Conservation (phyloP, 2,888 invertebrate genomes). For the Pterobdella sp. region DNA sequence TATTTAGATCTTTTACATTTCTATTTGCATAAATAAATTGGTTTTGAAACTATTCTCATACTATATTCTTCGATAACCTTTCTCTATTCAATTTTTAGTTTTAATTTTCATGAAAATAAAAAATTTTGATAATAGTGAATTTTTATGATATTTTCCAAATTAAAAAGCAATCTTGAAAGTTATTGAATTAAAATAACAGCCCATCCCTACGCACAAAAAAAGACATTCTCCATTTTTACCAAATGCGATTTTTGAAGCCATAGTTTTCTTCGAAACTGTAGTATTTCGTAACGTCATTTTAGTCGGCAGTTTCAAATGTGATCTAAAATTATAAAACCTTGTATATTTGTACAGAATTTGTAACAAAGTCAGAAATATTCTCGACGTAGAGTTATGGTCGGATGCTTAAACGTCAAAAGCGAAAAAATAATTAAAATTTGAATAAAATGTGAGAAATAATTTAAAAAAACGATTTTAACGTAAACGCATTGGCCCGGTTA, state of each 20-base stretch:
- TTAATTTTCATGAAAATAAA: too few species aligned
- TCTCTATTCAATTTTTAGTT: too few species aligned
- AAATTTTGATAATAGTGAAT: too few species aligned
- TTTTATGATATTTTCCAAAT: too few species aligned
- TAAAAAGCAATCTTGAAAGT: too few species aligned
- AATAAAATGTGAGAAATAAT: background rate
- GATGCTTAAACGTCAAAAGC: background rate
- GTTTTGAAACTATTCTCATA: too few species aligned
- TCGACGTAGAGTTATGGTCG: background rate
- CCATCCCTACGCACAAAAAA: slow-evolving; percentile 6
- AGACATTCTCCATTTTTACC: slow-evolving; percentile 12
- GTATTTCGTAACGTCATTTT: background rate
- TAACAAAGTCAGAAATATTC: slow-evolving; percentile 3
- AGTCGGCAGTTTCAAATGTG: background rate
- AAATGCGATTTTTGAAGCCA: slow-evolving; percentile 9
- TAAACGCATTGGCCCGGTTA: background rate
- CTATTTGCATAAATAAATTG: too few species aligned
- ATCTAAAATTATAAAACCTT: background rate
- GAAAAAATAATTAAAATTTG: background rate
- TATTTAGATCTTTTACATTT: too few species aligned
- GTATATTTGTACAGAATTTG: slow-evolving; percentile 14
- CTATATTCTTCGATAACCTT: too few species aligned
- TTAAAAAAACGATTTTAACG: background rate
- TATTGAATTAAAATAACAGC: slow-evolving; percentile 12
- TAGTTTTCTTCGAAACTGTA: slow-evolving; percentile 8